Percentiles rank a stretch among this genome's conserved stretches.
phyloP scores from a whole-genome alignment of 2,888 invertebrate genomes.

The Aspidapion aeneum region DNA sequence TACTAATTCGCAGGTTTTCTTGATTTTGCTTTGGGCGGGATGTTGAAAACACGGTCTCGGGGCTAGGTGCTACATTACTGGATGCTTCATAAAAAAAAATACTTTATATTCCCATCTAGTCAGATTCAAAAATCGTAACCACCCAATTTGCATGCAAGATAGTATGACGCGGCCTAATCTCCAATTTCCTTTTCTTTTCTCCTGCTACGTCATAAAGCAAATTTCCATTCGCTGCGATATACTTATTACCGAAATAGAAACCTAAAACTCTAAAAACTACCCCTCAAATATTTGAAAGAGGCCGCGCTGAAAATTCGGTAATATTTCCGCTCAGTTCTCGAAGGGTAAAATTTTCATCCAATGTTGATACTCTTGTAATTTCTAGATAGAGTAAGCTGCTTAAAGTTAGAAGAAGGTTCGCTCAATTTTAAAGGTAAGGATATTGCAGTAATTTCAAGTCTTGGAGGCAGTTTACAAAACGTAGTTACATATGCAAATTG shows the following conservation, averaged over 20 bases:
- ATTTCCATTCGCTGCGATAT: not conserved
- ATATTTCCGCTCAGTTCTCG: not conserved
- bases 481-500: constrained; percentile 50
- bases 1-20: too few relatives aligned
- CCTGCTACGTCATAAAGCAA: not conserved
- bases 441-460: constrained; percentile 18
- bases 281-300: not conserved
- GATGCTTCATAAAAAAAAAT: too few relatives aligned
- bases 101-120: too few relatives aligned
- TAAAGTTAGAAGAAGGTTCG: not conserved
- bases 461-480: constrained; percentile 27
- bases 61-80: too few relatives aligned
- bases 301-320: not conserved
- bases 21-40: too few relatives aligned
- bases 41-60: too few relatives aligned
- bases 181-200: not conserved
- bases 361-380: too few relatives aligned
- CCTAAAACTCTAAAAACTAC: not conserved
- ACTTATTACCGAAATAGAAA: not conserved
- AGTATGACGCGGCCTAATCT: not conserved
- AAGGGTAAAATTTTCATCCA: too few relatives aligned
- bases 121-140: not conserved
- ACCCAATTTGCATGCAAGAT: not conserved
- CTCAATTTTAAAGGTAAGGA: not conserved
- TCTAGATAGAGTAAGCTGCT: not conserved